Evolutionary conservation across 2,797 vertebrate species (phyloP), one percentile per base, ranked within the genome.

Genomic region (Semotilus atromaculatus): DNA sequence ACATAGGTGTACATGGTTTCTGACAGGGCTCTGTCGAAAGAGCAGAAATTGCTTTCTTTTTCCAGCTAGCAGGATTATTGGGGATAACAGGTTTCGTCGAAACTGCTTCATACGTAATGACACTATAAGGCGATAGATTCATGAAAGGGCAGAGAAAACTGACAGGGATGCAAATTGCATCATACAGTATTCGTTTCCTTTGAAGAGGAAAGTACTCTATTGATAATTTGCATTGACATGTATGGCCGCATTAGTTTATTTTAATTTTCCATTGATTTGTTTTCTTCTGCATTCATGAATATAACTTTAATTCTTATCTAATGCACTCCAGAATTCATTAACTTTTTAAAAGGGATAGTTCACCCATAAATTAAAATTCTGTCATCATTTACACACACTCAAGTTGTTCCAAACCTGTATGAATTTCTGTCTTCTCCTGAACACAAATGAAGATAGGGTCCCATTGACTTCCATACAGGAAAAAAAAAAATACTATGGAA

Each of bases 61-160:
- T 68, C 80, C 86, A 58, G 71, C 76, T n/a, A 71, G 62, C 78
- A 72, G 80, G 84, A 89, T 87, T 82, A 84, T 67, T 76, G 79
- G 82, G 64, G 68, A 88, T 89, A 86, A 84, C 86, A 82, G 83
- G 76, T 72, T 81, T 77, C 38, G 34, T 66, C 64, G 77, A 84
- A 80, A 84, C 78, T 11, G 72, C 84, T 72, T 81, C 5, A 72
- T 73, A 84, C 31, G n/a, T 64, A 74, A 77, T 87, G 81, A 82
- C 75, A 83, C 66, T 43, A 45, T 78, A 81, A 73, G 58, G 43
- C 13, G 36, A 80, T 74, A 80, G 77, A 85, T 66, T 55, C 60
- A 8, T 45, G 48, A 84, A 78, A 62, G 60, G 29, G 19, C 70
- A 26, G 23, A 36, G 23, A 19, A n/a, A 75, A 83, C 71, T 83